Percentiles rank a stretch among this genome's conserved stretches.
phyloP scores from a whole-genome alignment of 2,113 vertebrate species.

The Boleophthalmus pectinirostris region DNA sequence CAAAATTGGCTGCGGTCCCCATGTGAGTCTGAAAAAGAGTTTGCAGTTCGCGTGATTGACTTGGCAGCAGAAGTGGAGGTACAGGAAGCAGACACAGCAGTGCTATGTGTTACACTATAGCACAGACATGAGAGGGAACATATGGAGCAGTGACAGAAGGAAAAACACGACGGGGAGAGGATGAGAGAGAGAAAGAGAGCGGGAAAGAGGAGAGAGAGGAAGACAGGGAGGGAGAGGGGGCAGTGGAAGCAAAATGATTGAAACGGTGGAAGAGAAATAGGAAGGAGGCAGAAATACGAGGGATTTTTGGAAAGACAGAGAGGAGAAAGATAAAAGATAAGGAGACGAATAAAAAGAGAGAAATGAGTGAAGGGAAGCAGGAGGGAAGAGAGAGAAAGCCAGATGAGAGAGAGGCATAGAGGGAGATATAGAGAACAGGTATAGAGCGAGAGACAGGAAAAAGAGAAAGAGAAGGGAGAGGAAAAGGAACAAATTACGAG shows the following conservation, averaged over 20 bases:
- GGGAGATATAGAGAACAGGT: too few relatives aligned
- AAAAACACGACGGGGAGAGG: slow-evolving; percentile 13
- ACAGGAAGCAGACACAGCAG: slow-evolving; percentile 31
- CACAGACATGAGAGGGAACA: slow-evolving; percentile 53
- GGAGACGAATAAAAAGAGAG: too few relatives aligned
- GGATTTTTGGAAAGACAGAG: too few relatives aligned
- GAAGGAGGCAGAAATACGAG: too few relatives aligned
- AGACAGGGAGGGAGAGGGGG: slow-evolving; percentile 1
- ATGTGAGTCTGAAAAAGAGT: neutral
- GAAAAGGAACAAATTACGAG: too few relatives aligned
- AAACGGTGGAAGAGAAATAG: too few relatives aligned
- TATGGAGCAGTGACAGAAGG: slow-evolving; percentile 56
- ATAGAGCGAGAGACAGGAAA: too few relatives aligned
- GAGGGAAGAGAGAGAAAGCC: too few relatives aligned
- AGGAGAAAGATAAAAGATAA: too few relatives aligned
- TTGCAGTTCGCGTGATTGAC: neutral
- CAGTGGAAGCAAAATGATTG: neutral
- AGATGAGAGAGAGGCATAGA: too few relatives aligned
- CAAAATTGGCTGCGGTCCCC: neutral
- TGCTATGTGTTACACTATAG: slow-evolving; percentile 43
- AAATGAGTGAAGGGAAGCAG: too few relatives aligned
- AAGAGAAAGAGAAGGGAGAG: too few relatives aligned
- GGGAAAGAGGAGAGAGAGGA: slow-evolving; percentile 17
- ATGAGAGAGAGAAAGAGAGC: neutral
- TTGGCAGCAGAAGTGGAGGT: slow-evolving; percentile 34